phyloP scores from a whole-genome alignment of 2,113 vertebrate species.

The Anguilla rostrata region DNA sequence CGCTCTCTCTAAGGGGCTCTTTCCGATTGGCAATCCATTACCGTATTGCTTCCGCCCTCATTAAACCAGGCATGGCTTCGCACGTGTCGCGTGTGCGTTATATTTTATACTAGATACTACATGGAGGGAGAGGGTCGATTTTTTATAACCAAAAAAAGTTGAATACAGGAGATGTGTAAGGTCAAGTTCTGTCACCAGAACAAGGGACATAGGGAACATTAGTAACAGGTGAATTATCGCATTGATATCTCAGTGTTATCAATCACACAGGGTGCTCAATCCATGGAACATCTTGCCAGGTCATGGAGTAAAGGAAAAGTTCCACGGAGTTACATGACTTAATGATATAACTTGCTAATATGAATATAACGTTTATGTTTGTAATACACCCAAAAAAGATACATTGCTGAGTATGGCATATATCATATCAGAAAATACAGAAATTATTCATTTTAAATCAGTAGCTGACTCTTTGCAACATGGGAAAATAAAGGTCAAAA shows the following conservation, averaged over 20 bases:
- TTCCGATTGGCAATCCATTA: background rate
- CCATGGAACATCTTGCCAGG: too few relatives aligned
- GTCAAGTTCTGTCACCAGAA: background rate
- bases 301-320: too few relatives aligned
- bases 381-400: background rate
- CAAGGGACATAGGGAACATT: background rate
- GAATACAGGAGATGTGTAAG: too few relatives aligned
- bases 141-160: background rate
- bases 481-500: slow-evolving; percentile 48
- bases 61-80: background rate
- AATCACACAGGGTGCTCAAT: background rate
- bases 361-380: background rate
- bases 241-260: background rate
- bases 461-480: slow-evolving; percentile 52
- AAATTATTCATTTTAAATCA: slow-evolving; percentile 57
- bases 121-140: background rate
- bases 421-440: slow-evolving; percentile 12
- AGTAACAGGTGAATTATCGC: background rate
- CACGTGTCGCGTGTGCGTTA: background rate
- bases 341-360: background rate
- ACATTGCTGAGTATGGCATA: slow-evolving; percentile 56
- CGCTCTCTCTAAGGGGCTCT: background rate
- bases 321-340: too few relatives aligned
- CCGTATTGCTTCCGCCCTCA: slow-evolving; percentile 5
- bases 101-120: background rate